Evolutionary conservation across 2,888 invertebrate genomes (phyloP), one percentile per base, ranked within the genome.

Genomic region (Cantharis rustica): DNA sequence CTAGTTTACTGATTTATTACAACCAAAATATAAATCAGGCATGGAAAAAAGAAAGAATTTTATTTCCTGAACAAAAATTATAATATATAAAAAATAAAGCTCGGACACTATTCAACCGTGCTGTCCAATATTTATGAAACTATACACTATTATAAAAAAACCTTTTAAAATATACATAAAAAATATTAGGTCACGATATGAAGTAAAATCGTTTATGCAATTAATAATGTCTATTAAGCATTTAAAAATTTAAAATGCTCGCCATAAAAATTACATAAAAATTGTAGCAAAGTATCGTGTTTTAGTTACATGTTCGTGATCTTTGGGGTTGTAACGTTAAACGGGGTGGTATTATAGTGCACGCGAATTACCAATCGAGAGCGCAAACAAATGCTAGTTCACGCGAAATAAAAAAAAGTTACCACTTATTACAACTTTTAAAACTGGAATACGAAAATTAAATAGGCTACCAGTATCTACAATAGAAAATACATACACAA

Each of bases 301-400:
- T 81, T 84, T 81, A 72, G 79, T 80, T 84, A 83, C 84, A 84
- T 86, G 85, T 87, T 87, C 88, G 87, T 87, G 88, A 82, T 82
- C 84, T 82, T 82, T 82, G 82, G 86, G 86, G 87, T 85, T 87
- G 87, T 87, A 88, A 88, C 86, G 87, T 87, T 88, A 88, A 88
- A 87, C 87, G 87, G 86, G 86, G 86, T 85, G 83, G 84, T 86
- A 86, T 86, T 86, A 86, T 84, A 85, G 86, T 84, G 86, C 87
- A 88, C 88, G 88, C 88, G 86, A 88, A 87, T 87, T 87, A 87
- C 86, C 87, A 85, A 88, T 88, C 87, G 87, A 86, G 87, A 87
- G 87, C 87, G 86, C 87, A 87, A 87, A 88, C 88, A 88, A 88
- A 88, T 87, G 88, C 87, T 88, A 86, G 87, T 88, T 88, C 88